A percentile compares a stretch with the other conserved stretches of the same genome.
These are phyloP conservation scores for Gobiocypris rarus DNA, from an alignment of 2,113 vertebrate species.

Conservation along the genomic window DNA sequence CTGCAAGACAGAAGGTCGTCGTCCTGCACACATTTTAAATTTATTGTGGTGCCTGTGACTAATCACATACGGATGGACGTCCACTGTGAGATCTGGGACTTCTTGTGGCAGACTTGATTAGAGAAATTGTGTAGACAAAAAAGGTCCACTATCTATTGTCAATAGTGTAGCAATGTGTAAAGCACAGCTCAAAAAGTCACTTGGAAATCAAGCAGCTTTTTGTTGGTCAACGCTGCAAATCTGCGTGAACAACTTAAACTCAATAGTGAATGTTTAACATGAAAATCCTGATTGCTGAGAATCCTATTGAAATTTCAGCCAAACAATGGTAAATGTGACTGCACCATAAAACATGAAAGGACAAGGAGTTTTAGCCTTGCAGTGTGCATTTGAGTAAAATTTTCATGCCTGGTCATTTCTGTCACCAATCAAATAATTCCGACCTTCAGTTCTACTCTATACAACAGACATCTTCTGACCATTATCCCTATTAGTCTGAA, in stretches of 20 bases:
- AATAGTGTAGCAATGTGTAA: background rate
- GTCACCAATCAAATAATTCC: background rate
- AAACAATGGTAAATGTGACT: background rate
- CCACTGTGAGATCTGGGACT: background rate
- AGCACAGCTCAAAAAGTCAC: too few relatives aligned
- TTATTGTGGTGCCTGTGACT: background rate
- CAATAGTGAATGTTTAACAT: background rate
- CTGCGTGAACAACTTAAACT: background rate
- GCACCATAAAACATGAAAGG: background rate
- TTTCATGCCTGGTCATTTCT: background rate
- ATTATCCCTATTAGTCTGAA: too few relatives aligned
- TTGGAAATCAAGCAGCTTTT: too few relatives aligned
- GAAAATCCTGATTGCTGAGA: background rate
- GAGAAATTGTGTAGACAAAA: background rate
- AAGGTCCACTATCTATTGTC: background rate
- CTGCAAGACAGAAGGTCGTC: background rate
- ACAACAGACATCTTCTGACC: too few relatives aligned
- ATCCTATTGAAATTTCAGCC: background rate
- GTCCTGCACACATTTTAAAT: background rate
- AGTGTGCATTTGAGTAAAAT: background rate
- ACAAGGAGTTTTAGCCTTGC: background rate
- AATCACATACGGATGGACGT: background rate
- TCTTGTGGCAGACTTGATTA: background rate
- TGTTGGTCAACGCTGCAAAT: background rate
- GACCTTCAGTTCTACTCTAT: too few relatives aligned